Evolutionary conservation across 1,140 invertebrate species (phyloP), one percentile per base, ranked within the genome.

Genomic region (Plectrocnemia conspersa): DNA sequence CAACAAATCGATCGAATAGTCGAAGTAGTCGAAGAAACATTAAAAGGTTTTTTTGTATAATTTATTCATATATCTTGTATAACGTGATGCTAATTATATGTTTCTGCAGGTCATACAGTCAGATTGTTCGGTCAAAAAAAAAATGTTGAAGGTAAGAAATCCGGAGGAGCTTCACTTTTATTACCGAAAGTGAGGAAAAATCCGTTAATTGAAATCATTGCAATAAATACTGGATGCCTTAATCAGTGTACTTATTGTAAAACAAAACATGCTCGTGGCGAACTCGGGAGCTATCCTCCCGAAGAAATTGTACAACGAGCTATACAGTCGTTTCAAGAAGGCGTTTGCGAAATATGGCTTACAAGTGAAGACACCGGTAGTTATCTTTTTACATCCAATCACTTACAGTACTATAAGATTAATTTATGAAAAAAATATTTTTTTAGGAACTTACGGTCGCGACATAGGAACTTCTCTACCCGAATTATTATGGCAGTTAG

Each of bases 161-260:
- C 82, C 3, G 93, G 93, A 0, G 94, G 93, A 0, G 90, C 93
- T 1, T 81, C 86, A 0, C 72, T 98, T 0, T 74, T 82, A 33
- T 71, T 99, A 3, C 96, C 96, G 0, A 99, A 99, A 78, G 88
- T 98, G 6, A 75, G 97, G 45, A 87, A 89, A 66, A 99, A 99
- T 77, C 91, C 93, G 3, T 75, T 98, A 0, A 90, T 99, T 58
- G 97, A 99, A 79, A 98, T 99, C 45, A 96, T 99, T 58, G 84
- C 97, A 0, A 97, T 99, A 11, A 98, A 94, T 70, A 97, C 93
- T 1, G 97, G 95, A 0, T 99, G 97, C 67, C 72, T 99, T 3
- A 99, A 99, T 75, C 91, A 97, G 63, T 99, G 97, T 68, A 98
- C 96, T 0, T 99, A 98, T 68, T 98, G 96, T 66, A 98, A 98